Base-by-base conservation (phyloP, 2,888 invertebrate genomes). In the Chaitophorus viminalis region DNA sequence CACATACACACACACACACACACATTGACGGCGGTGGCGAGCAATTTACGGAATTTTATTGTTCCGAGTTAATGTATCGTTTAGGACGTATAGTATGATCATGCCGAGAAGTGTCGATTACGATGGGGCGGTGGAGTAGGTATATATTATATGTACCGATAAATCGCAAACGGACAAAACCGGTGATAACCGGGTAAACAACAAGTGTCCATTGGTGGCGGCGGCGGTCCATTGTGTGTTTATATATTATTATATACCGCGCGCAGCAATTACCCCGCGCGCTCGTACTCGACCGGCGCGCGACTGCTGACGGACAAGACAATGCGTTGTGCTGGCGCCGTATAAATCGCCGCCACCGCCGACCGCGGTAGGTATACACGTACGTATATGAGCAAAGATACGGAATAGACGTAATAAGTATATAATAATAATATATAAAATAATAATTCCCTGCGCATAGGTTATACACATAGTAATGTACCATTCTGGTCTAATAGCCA, bases 271-370 rank as follows among this genome's bases (percentile, higher is more conserved):
- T 87, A 87, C 87, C 87, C 87, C 87, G 74, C 86, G 86, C 85
- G 65, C 76, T 11, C 77, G 70, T 52, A 70, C 65, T 31, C 72
- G 68, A 21, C n/a, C 77, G 33, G 18, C 68, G 29, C n/a, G n/a
- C n/a, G n/a, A n/a, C n/a, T n/a, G 9, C 87, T 87, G 87, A 81
- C 87, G 81, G 87, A 87, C 87, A 87, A 87, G 79, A 87, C 87
- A 87, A 87, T 87, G 87, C 87, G 81, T 39, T 60, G 72, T n/a
- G 79, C 87, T 87, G 87, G 87, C 87, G 87, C 87, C 87, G 87
- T 87, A 87, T 87, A 87, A 87, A 87, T 87, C 81, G 86, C 87
- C 70, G 87, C n/a, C 83, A 79, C n/a, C 83, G 74, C 8, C 82
- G 74, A 14, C 68, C 68, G 1, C 83, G 83, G 31, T 74, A 72